phyloP scores from a whole-genome alignment of 2,113 vertebrate genomes.

The Glaucomys volans region DNA sequence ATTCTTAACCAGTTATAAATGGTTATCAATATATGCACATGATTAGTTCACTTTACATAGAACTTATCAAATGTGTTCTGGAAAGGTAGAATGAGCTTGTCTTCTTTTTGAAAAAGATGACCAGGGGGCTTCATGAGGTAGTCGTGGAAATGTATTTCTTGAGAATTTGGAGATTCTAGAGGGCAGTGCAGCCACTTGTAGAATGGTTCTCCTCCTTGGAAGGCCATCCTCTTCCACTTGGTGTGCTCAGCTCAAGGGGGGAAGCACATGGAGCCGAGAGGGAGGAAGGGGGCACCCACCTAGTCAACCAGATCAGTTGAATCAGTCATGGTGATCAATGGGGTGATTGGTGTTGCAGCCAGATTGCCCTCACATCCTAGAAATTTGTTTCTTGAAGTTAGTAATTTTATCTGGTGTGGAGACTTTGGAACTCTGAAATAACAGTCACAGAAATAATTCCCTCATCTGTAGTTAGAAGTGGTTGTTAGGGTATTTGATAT shows the following conservation, averaged over 20 bases:
- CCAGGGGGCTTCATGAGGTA: not conserved
- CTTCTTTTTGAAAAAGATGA: not conserved
- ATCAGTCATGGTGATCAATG: too few species aligned
- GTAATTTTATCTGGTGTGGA: not conserved
- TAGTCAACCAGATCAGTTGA: too few species aligned
- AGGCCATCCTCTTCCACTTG: too few species aligned
- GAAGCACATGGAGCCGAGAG: too few species aligned
- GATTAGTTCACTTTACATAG: not conserved
- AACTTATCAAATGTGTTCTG: not conserved
- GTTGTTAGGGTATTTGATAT: not conserved
- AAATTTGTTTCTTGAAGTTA: slow-evolving; percentile 18
- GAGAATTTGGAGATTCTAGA: too few species aligned
- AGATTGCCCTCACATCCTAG: not conserved
- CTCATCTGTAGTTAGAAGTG: not conserved
- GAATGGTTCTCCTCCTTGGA: too few species aligned
- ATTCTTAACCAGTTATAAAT: slow-evolving; percentile 22
- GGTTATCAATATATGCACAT: not conserved
- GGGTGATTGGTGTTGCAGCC: too few species aligned
- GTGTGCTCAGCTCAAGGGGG: too few species aligned
- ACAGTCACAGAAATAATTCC: not conserved
- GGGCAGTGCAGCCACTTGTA: too few species aligned
- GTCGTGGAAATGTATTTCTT: not conserved
- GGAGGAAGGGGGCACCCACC: too few species aligned
- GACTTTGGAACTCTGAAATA: not conserved
- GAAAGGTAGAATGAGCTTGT: not conserved